Conservation (phyloP, 2,888 invertebrate species). For the Scaptomyza cyrtandrae region DNA sequence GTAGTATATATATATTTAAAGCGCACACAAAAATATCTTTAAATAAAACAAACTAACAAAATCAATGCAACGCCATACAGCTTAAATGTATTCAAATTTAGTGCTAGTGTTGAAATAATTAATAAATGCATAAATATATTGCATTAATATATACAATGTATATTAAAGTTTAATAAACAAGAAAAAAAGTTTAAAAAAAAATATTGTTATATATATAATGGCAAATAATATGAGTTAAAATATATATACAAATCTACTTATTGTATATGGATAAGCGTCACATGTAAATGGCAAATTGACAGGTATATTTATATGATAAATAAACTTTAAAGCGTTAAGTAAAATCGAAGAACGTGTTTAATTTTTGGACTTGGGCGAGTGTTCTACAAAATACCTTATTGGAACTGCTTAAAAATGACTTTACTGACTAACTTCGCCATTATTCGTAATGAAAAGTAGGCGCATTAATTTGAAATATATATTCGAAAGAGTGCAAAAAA, state of each 20-base stretch:
- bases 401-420: constrained; percentile 29
- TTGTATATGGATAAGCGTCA: constrained; percentile 55
- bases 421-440: constrained; percentile 16
- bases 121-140: constrained; percentile 18
- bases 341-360: constrained; percentile 1
- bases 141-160: constrained; percentile 44
- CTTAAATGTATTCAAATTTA: constrained; percentile 34
- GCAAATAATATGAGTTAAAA: constrained; percentile 39
- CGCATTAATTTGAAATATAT: constrained; percentile 64
- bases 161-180: constrained; percentile 28
- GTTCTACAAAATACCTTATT: neutral
- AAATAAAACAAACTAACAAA: neutral
- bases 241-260: constrained; percentile 20
- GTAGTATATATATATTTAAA: constrained; percentile 18
- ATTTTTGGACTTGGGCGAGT: neutral
- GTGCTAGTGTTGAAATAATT: constrained; percentile 40
- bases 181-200: constrained; percentile 15
- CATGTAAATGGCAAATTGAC: constrained; percentile 71
- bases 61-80: constrained; percentile 29
- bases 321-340: constrained; percentile 63
- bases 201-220: constrained; percentile 52
- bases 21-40: constrained; percentile 17
- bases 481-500: constrained; percentile 59
- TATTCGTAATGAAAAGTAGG: constrained; percentile 43
- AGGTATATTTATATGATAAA: constrained; percentile 78